These are phyloP conservation scores for Rhagophthalmus giganteus DNA, from an alignment of 2,888 invertebrate genomes.

Conservation along the genomic window DNA sequence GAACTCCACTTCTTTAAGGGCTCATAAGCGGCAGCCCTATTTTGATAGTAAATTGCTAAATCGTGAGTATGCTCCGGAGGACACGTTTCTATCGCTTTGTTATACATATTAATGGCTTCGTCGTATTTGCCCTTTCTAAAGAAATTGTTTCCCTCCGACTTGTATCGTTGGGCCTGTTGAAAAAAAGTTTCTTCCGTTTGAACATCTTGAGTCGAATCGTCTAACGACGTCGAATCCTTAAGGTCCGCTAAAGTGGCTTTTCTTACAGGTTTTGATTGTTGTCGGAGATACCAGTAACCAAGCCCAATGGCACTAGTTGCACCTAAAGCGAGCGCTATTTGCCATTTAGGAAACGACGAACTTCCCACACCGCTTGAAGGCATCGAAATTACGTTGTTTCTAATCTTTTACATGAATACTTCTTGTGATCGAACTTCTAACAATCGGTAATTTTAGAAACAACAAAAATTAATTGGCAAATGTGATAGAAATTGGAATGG, in stretches of 20 bases:
- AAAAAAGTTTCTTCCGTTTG: constrained; percentile 61
- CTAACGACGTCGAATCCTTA: constrained; percentile 36
- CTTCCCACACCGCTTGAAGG: constrained; percentile 35
- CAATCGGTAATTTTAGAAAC: too few species aligned
- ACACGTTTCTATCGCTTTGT: constrained; percentile 90
- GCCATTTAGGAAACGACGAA: constrained; percentile 76
- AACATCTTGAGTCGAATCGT: constrained; percentile 35
- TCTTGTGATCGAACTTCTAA: background rate
- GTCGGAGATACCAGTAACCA: constrained; percentile 75
- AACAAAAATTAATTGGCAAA: too few species aligned
- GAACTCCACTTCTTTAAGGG: constrained; percentile 82
- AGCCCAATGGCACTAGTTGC: constrained; percentile 79
- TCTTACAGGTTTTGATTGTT: constrained; percentile 59
- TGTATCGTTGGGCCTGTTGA: constrained; percentile 75
- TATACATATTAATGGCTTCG: constrained; percentile 87
- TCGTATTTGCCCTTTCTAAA: constrained; percentile 87
- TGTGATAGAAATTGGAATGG: too few species aligned
- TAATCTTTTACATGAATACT: background rate
- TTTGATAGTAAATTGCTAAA: constrained; percentile 91
- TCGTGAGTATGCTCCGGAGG: constrained; percentile 72
- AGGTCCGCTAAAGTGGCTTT: constrained; percentile 42
- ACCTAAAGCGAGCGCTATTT: constrained; percentile 80
- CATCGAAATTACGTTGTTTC: constrained; percentile 28
- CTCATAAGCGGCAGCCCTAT: constrained; percentile 93
- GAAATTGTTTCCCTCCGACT: constrained; percentile 84